Evolutionary conservation across 2,113 vertebrate genomes (phyloP), one percentile per base, ranked within the genome.

Genomic region (Talpa occidentalis): DNA sequence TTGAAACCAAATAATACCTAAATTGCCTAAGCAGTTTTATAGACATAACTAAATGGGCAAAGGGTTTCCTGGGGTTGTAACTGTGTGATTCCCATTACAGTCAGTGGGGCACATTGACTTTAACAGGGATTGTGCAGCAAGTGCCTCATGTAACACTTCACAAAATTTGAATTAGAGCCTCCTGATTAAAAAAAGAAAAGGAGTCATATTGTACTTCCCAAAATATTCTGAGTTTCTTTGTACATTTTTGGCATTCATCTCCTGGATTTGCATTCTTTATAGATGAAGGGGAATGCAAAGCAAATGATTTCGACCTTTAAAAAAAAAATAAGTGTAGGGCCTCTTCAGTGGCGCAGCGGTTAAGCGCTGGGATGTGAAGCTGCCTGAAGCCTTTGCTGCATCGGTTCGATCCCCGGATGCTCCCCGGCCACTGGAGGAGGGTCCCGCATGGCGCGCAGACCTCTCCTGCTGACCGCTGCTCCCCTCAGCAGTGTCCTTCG

Each of bases 21-120:
- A 96, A 95, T 95, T 95, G 60, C 47, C 47, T 89, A 80, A 59
- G 42, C n/a, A 91, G 35, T 94, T 91, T 95, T 94, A 87, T 32
- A 91, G 79, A 87, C 89, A 84, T 76, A 94, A 93, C 40, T 86
- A 93, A 87, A 95, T 78, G 78, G 88, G 66, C 70, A 83, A 84
- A 95, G n/a, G 54, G 24, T 19, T 95, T 90, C 83, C 70, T 85
- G 44, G 42, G 64, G 69, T 24, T 40, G 16, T 74, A 52, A 47
- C 91, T 86, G 19, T 42, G 10, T 60, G 88, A 93, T 78, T 77
- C 67, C 67, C 84, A 92, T 92, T 74, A 84, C 0, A 92, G 26
- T 56, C 70, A 88, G 76, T 5, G 0, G 90, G 83, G 17, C 87
- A 90, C 90, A 54, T 80, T 78, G 83, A 84, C 49, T 90, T 76